A percentile compares a stretch with the other conserved stretches of the same genome.
Conservation (phyloP, 2,113 vertebrate species). For the Trogon melanurus region DNA sequence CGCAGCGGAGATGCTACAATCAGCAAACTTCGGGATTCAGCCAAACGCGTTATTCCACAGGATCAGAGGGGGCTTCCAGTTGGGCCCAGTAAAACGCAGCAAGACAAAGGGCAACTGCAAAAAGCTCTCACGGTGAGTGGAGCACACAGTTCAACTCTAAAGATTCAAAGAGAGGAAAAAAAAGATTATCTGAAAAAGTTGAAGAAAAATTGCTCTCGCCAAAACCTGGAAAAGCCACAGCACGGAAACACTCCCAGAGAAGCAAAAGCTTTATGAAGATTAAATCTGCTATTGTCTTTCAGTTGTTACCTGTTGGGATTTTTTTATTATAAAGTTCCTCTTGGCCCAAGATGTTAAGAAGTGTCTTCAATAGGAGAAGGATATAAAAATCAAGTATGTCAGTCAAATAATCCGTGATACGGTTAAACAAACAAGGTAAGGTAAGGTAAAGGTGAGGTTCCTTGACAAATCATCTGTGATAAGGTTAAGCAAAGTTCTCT, state of each 20-base stretch:
- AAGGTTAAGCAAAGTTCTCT: conserved; percentile 48
- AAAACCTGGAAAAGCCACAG: conserved; percentile 13
- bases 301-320: not conserved
- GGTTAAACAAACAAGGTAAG: conserved; percentile 28
- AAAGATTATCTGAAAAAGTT: not conserved
- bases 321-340: not conserved
- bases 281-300: not conserved
- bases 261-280: conserved; percentile 23
- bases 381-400: not conserved
- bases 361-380: not conserved
- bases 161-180: not conserved
- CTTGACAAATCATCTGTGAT: conserved; percentile 3
- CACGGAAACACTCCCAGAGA: not conserved
- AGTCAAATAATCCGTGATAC: not conserved
- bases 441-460: not conserved
- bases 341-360: not conserved
- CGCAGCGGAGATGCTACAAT: not conserved
- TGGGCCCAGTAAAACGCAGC: not conserved
- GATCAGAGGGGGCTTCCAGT: not conserved
- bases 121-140: not conserved
- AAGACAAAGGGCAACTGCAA: not conserved
- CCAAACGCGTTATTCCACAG: not conserved
- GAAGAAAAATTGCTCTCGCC: not conserved
- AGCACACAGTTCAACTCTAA: not conserved
- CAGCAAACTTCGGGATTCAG: not conserved